Conservation (phyloP, 1,140 invertebrate genomes). For the Drosophila kanapiae region DNA sequence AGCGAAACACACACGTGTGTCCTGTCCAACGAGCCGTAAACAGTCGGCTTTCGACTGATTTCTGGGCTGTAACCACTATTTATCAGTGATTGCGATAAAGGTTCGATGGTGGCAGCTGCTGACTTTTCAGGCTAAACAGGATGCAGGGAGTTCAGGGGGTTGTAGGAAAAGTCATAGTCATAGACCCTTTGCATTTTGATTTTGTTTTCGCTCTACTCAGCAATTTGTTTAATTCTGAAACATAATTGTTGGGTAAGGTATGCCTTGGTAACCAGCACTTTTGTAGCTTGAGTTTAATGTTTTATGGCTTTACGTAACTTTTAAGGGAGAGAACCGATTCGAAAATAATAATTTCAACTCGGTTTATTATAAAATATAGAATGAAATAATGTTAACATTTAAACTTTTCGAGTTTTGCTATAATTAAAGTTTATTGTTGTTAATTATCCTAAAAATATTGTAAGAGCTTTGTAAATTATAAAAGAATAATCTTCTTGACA, state of each 20-base stretch:
- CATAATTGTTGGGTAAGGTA: constrained; percentile 2
- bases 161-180: constrained; percentile 14
- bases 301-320: too few relatives aligned
- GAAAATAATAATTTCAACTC: too few relatives aligned
- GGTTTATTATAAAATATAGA: background rate
- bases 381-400: background rate
- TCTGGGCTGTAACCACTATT: constrained; percentile 35
- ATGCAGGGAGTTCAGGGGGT: background rate
- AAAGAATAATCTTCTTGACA: background rate
- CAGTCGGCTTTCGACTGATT: constrained; percentile 63
- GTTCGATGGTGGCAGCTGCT: constrained; percentile 41
- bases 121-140: constrained; percentile 40
- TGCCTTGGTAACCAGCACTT: background rate
- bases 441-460: background rate
- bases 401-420: background rate
- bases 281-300: background rate
- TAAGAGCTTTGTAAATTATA: background rate
- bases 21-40: constrained; percentile 71
- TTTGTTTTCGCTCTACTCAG: constrained; percentile 7
- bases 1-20: constrained; percentile 58
- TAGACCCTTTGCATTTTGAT: constrained; percentile 22
- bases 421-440: rapidly evolving
- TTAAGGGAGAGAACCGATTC: background rate
- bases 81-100: constrained; percentile 43
- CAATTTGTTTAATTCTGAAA: constrained; percentile 6